Base-by-base conservation (phyloP, 2,113 vertebrate genomes). In the Oenanthe melanoleuca region DNA sequence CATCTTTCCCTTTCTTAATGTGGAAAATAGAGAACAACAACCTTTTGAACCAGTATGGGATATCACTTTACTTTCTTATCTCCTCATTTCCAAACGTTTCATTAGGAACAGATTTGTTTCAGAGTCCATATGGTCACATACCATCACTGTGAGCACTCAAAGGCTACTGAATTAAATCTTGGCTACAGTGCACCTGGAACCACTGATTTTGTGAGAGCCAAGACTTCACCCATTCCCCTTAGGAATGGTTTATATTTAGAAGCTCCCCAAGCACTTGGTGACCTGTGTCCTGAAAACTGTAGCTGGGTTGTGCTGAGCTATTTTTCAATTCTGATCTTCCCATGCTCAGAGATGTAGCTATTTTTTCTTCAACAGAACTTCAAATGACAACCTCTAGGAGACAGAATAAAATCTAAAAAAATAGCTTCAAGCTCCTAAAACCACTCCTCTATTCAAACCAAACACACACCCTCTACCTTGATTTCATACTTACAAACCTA, bases 401-500 rank as follows among this genome's bases (percentile, higher is more conserved):
- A 22, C 64, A 33, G 34, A 82, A 38, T 61, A 91, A 96, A 90
- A 67, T 47, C n/a, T 31, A 60, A 91, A 57, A 64, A 15, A 52
- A 63, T 33, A 64, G 1, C 14, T 70, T 92, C 37, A 84, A 80
- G 15, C 2, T 71, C 26, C n/a, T 47, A 91, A 69, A 69, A 70
- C 3, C 29, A 52, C 72, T 92, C 31, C 77, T 85, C 5, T 78
- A 65, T 65, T 74, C 59, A 94, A 95, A 77, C 16, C 42, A 53
- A 93, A 94, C 26, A 78, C 34, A 90, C 2, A 8, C 47, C 37
- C 21, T 89, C 87, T 96, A 78, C 47, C 59, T 94, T 92, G 59
- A 94, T 96, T 96, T 96, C 66, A 29, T 74, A 85, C 28, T 88
- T n/a, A 18, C 14, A 87, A 55, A 80, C 33, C 15, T 74, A 70